Conservation (phyloP, 2,113 vertebrate species). For the Pandion haliaetus region DNA sequence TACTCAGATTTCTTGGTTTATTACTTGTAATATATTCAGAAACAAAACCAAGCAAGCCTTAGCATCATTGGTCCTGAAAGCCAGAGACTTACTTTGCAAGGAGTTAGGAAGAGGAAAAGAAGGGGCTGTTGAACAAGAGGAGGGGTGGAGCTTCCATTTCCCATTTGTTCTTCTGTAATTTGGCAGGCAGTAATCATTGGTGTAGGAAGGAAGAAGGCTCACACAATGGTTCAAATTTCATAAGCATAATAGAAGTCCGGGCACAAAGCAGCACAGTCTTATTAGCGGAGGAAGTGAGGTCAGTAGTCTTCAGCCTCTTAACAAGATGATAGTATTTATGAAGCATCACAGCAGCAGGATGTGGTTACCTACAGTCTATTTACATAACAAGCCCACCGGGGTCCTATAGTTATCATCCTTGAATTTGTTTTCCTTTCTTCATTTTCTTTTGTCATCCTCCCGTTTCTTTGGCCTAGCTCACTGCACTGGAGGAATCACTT, state of each 20-base stretch:
- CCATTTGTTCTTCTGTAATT: neutral
- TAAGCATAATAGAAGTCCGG: constrained; percentile 1
- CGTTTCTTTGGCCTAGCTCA: constrained; percentile 68
- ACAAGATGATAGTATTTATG: constrained; percentile 91
- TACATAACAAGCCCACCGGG: constrained; percentile 90
- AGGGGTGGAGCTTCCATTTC: neutral
- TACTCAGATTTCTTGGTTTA: neutral
- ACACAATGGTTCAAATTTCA: neutral
- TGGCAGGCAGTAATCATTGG: neutral
- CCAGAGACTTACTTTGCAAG: neutral
- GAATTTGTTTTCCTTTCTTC: constrained; percentile 79
- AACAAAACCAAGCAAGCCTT: neutral
- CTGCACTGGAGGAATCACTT: constrained; percentile 70
- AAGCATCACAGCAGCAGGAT: constrained; percentile 77
- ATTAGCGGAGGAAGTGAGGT: constrained; percentile 83
- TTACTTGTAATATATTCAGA: neutral
- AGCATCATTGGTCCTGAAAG: neutral
- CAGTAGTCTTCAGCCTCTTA: constrained; percentile 83
- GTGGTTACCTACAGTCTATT: constrained; percentile 82
- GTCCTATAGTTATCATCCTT: constrained; percentile 77
- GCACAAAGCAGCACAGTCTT: constrained; percentile 65
- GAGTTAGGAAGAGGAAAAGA: neutral
- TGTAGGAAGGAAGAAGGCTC: neutral
- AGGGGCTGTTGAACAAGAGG: neutral
- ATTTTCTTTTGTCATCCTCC: constrained; percentile 77